A percentile compares a stretch with the other conserved stretches of the same genome.
Evolutionary conservation across 1,140 invertebrate species (phyloP).

Genomic region (Coelopa frigida): DNA sequence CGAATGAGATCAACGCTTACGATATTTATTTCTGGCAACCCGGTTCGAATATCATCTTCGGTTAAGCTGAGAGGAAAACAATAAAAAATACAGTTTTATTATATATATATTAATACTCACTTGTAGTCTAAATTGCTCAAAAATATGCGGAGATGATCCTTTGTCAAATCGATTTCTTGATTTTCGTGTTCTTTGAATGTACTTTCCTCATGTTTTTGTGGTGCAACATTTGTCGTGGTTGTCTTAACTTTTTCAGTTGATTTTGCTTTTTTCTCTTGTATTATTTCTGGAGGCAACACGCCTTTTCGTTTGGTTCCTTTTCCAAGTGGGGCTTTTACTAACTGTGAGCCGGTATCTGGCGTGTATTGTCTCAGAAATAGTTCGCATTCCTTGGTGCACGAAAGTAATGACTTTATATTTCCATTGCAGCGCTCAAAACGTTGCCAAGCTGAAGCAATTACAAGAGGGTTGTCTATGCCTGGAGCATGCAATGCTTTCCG

Average conservation of each 20-base stretch:
- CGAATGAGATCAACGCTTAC: slow-evolving; percentile 33
- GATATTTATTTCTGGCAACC: slow-evolving; percentile 34
- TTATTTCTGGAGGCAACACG: neutral
- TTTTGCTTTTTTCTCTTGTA: slow-evolving; percentile 12
- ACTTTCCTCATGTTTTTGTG: neutral
- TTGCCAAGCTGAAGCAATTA: slow-evolving; percentile 17
- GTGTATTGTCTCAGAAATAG: slow-evolving; percentile 6
- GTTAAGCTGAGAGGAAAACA: slow-evolving; percentile 14
- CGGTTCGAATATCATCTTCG: slow-evolving; percentile 27
- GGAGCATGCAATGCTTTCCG: slow-evolving; percentile 19
- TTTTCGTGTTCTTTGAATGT: slow-evolving; percentile 17
- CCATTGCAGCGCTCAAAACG: slow-evolving; percentile 21
- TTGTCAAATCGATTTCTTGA: slow-evolving; percentile 17
- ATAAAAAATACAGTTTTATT: neutral
- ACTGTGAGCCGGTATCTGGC: neutral
- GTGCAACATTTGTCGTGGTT: neutral
- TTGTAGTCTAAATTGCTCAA: slow-evolving; percentile 21
- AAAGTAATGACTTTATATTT: slow-evolving; percentile 9
- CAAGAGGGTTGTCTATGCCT: slow-evolving; percentile 14
- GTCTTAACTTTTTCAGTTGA: neutral
- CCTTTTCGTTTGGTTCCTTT: neutral
- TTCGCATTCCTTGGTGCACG: slow-evolving; percentile 16
- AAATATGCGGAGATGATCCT: slow-evolving; percentile 22
- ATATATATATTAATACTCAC: slow-evolving; percentile 1
- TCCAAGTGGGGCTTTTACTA: neutral